Conservation (phyloP, 2,888 invertebrate genomes). For the Trissoscelio sp. region DNA sequence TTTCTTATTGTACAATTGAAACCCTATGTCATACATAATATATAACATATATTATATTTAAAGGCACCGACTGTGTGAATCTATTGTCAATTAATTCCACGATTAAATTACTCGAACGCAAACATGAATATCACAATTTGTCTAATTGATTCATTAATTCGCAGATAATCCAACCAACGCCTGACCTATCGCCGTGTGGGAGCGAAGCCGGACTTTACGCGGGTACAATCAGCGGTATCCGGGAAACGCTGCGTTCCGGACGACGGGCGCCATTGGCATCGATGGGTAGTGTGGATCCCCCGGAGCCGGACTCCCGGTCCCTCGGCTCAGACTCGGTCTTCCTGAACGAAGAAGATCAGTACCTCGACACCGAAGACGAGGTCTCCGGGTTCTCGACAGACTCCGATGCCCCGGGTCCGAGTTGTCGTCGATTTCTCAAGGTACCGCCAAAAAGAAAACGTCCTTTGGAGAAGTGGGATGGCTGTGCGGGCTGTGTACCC, state of each 20-base stretch:
- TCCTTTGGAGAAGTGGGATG: slow-evolving; percentile 82
- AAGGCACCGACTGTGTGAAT: too few relatives aligned
- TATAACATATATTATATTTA: too few relatives aligned
- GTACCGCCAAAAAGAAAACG: slow-evolving; percentile 81
- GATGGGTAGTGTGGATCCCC: slow-evolving; percentile 89
- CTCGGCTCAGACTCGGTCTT: slow-evolving; percentile 93
- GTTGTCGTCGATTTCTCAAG: slow-evolving; percentile 82
- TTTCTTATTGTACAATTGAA: too few relatives aligned
- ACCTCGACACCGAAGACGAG: slow-evolving; percentile 92
- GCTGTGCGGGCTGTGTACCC: slow-evolving; percentile 83
- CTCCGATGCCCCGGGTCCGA: slow-evolving; percentile 86
- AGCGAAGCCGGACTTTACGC: slow-evolving; percentile 87
- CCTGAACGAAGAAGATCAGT: slow-evolving; percentile 87
- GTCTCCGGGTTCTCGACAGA: slow-evolving; percentile 93
- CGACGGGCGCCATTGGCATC: slow-evolving; percentile 91
- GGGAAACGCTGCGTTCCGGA: slow-evolving; percentile 67
- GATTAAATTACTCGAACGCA: too few relatives aligned
- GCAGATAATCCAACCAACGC: slow-evolving; percentile 90
- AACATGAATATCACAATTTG: neutral
- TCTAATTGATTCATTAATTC: neutral
- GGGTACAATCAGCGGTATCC: slow-evolving; percentile 74
- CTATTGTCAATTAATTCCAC: too few relatives aligned
- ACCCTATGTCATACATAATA: too few relatives aligned
- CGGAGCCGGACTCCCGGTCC: slow-evolving; percentile 89
- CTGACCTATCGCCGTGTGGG: slow-evolving; percentile 92